Evolutionary conservation across 2,797 vertebrate species (phyloP).

Genomic region (Corythornis leucogaster): DNA sequence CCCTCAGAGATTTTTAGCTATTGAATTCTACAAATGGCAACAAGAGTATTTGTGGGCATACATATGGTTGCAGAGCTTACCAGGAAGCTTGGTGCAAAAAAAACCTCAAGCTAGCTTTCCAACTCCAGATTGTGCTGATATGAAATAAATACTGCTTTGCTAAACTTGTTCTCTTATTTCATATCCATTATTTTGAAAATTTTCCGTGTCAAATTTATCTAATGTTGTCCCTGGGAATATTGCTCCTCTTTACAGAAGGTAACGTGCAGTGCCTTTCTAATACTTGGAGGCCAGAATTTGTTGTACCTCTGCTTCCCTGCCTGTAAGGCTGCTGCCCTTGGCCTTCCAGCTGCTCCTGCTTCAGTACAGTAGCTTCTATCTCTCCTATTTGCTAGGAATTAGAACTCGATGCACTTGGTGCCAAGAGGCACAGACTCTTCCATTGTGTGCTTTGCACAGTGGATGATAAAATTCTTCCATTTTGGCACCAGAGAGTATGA

Average conservation of each 20-base stretch:
- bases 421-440: not conserved
- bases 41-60: not conserved
- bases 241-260: not conserved
- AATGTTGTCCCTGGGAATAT: not conserved
- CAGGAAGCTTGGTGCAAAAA: not conserved
- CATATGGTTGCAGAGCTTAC: not conserved
- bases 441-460: not conserved
- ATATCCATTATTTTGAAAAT: not conserved
- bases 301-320: not conserved
- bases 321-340: not conserved
- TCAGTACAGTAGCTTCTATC: not conserved
- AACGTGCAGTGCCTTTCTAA: not conserved
- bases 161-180: not conserved
- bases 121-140: not conserved
- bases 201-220: not conserved
- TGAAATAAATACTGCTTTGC: not conserved
- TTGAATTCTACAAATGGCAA: not conserved
- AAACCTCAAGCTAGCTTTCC: not conserved
- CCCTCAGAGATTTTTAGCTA: not conserved
- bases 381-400: not conserved
- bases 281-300: not conserved
- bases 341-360: not conserved
- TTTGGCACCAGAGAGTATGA: not conserved
- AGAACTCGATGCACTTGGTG: not conserved
- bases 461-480: conserved; percentile 6